A percentile compares a stretch with the other conserved stretches of the same genome.
Conservation (phyloP, 2,888 invertebrate species). For the Hanleya hanleyi region DNA sequence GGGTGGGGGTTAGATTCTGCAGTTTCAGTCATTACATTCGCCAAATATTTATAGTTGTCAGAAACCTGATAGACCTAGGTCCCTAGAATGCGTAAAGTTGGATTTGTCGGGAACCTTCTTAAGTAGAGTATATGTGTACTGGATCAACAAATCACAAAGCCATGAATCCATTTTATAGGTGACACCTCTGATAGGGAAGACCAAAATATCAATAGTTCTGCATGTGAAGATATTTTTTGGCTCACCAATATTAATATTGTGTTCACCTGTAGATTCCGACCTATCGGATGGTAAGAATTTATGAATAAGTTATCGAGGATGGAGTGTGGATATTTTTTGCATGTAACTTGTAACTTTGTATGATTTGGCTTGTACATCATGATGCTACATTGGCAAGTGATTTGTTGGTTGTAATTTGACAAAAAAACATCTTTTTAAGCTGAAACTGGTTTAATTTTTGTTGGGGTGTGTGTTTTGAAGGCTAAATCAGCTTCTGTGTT, state of each 20-base stretch:
- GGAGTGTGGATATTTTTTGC: background rate
- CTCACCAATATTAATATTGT: background rate
- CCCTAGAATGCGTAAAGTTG: too few species aligned
- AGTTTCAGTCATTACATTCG: too few species aligned
- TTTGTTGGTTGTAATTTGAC: background rate
- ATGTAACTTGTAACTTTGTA: background rate
- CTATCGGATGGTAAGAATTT: slow-evolving; percentile 9
- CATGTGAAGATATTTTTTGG: background rate
- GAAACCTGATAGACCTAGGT: too few species aligned
- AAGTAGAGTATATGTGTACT: too few species aligned
- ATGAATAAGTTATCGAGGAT: background rate
- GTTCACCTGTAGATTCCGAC: slow-evolving; percentile 4
- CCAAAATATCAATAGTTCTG: background rate
- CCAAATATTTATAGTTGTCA: too few species aligned
- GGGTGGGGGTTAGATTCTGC: background rate
- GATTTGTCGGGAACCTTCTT: too few species aligned
- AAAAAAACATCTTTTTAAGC: background rate
- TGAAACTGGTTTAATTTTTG: too few species aligned
- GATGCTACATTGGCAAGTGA: background rate
- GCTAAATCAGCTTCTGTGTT: background rate
- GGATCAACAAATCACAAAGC: too few species aligned
- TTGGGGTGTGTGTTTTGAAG: too few species aligned
- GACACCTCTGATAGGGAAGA: too few species aligned
- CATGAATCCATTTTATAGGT: too few species aligned
- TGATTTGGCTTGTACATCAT: background rate